Evolutionary conservation across 2,888 invertebrate species (phyloP).

Genomic region (Megaustenia siamemsis): DNA sequence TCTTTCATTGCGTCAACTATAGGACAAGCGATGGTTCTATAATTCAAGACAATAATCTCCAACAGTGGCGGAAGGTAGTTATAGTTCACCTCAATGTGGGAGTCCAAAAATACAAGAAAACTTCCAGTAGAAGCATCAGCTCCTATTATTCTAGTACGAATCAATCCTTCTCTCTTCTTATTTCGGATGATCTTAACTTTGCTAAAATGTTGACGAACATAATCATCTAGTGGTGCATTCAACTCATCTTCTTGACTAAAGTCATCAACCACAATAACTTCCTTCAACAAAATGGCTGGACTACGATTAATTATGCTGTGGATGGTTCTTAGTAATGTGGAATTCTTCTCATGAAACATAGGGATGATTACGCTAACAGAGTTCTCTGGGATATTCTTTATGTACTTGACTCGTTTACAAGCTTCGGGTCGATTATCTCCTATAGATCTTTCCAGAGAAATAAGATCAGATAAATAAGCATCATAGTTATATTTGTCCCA

Average conservation of each 20-base stretch:
- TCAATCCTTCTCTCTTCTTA: conserved; percentile 47
- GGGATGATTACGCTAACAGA: conserved; percentile 46
- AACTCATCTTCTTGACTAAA: conserved; percentile 44
- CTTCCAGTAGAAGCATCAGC: conserved; percentile 46
- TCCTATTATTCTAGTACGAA: conserved; percentile 48
- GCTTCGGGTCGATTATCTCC: conserved; percentile 18
- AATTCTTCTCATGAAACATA: conserved; percentile 52
- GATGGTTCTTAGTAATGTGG: conserved; percentile 49
- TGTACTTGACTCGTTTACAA: conserved; percentile 5
- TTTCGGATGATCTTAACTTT: conserved; percentile 47
- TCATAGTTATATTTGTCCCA: conserved; percentile 1
- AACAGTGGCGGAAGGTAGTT: conserved; percentile 53
- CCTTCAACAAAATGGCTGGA: conserved; percentile 38
- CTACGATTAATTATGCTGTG: conserved; percentile 47
- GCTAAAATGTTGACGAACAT: conserved; percentile 29
- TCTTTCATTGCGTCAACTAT: conserved; percentile 30
- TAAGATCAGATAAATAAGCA: conserved; percentile 24
- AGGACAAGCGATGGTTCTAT: conserved; percentile 48
- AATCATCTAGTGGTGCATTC: conserved; percentile 39
- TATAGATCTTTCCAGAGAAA: conserved; percentile 29
- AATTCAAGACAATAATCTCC: conserved; percentile 31
- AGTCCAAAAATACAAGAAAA: conserved; percentile 53
- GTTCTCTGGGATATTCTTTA: conserved; percentile 18
- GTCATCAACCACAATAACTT: conserved; percentile 56
- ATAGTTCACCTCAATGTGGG: conserved; percentile 53